A percentile compares a stretch with the other conserved stretches of the same genome.
These are phyloP conservation scores for Acanthurus lineatus DNA, from an alignment of 2,797 vertebrate genomes.

Conservation along the genomic window DNA sequence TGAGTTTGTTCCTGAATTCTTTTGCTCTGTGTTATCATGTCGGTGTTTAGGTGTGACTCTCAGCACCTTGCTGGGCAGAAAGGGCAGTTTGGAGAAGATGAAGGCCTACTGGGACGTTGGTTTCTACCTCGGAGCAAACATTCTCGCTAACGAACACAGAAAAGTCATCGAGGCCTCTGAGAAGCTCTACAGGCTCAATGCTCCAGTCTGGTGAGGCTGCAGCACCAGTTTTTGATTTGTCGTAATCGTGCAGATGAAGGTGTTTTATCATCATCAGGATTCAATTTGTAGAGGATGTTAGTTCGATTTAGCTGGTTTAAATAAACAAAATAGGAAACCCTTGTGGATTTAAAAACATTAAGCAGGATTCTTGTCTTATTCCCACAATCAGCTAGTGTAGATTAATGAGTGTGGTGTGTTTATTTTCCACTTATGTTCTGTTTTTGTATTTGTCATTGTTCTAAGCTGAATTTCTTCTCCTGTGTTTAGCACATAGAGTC, in stretches of 20 bases:
- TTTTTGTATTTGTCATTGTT: too few relatives aligned
- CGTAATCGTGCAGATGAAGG: background rate
- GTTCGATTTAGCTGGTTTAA: background rate
- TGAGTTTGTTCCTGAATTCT: background rate
- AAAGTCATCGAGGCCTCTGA: conserved; percentile 92
- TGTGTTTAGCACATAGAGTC: too few relatives aligned
- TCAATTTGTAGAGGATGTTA: background rate
- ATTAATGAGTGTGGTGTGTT: background rate
- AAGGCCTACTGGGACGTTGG: conserved; percentile 95
- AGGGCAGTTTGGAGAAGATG: conserved; percentile 93
- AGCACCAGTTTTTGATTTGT: background rate
- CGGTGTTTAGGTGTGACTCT: conserved; percentile 88
- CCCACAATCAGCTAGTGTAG: background rate
- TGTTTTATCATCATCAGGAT: background rate
- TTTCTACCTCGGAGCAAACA: conserved; percentile 92
- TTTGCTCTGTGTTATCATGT: background rate
- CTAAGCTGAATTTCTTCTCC: too few relatives aligned
- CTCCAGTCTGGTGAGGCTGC: conserved; percentile 89
- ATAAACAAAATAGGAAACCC: background rate
- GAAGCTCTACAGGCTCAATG: conserved; percentile 92
- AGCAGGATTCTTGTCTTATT: background rate
- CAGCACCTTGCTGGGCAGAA: conserved; percentile 90
- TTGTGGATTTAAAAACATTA: background rate
- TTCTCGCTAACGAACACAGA: conserved; percentile 87
- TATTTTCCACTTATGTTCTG: background rate